phyloP scores from a whole-genome alignment of 1,140 invertebrate species.

The Bombus huntii region DNA sequence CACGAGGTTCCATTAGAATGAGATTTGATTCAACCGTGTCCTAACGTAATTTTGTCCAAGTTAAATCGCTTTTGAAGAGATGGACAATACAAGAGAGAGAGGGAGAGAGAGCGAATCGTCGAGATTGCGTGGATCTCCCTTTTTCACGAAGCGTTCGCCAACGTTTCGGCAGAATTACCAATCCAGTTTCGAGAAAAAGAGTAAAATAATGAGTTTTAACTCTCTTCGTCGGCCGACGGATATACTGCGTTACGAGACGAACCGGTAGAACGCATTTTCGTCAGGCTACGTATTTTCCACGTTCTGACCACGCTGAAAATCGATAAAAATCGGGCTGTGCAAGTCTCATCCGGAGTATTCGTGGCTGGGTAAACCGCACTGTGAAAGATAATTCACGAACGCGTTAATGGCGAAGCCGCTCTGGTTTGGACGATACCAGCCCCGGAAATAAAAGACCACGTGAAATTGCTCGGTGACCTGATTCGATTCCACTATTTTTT shows the following conservation, averaged over 20 bases:
- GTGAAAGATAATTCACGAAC: neutral
- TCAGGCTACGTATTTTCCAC: neutral
- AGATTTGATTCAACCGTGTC: constrained; percentile 29
- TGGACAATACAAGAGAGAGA: too few relatives aligned
- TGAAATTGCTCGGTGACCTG: neutral
- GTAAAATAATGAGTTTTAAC: neutral
- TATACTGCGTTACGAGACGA: too few relatives aligned
- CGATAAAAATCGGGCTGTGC: neutral
- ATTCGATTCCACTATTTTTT: neutral
- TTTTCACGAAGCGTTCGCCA: constrained; percentile 2
- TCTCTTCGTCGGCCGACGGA: neutral
- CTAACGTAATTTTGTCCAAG: constrained; percentile 37
- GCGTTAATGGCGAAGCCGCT: neutral
- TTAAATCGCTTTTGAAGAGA: constrained; percentile 41
- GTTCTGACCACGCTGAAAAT: neutral
- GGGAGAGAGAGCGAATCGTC: neutral
- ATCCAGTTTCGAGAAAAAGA: neutral
- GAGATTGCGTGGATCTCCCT: constrained; percentile 9
- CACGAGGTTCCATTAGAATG: constrained; percentile 27
- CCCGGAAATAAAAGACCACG: neutral
- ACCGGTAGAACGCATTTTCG: neutral
- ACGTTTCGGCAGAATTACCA: constrained; percentile 6
- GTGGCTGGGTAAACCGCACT: neutral
- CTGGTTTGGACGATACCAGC: neutral
- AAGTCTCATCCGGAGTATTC: neutral